A percentile compares a stretch with the other conserved stretches of the same genome.
Conservation (phyloP, 2,797 vertebrate genomes). For the Danio tinwini region DNA sequence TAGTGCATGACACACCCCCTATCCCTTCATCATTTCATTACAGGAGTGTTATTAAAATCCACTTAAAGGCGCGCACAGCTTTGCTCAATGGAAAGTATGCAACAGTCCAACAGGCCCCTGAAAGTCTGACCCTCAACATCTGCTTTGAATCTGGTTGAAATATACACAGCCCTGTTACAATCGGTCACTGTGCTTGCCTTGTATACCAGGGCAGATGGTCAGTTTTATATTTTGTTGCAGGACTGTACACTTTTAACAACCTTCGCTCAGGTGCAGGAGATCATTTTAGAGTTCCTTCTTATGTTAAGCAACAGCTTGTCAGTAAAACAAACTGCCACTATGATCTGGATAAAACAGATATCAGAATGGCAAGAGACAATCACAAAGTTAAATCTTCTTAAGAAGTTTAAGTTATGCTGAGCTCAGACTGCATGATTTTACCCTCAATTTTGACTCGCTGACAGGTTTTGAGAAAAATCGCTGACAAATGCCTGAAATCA, state of each 20-base stretch:
- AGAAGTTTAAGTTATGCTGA: constrained; percentile 14
- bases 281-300: neutral
- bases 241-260: constrained; percentile 30
- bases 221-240: neutral
- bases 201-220: constrained; percentile 24
- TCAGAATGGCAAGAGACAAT: neutral
- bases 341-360: constrained; percentile 45
- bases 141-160: constrained; percentile 69
- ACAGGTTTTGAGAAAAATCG: too few relatives aligned
- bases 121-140: constrained; percentile 67
- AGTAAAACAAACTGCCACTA: constrained; percentile 11
- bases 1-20: constrained; percentile 36
- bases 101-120: constrained; percentile 59
- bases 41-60: constrained; percentile 77
- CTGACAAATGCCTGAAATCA: too few relatives aligned
- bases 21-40: constrained; percentile 72
- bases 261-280: constrained; percentile 36
- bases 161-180: constrained; percentile 52
- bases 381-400: neutral
- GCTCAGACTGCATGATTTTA: too few relatives aligned
- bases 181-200: constrained; percentile 49
- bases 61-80: constrained; percentile 67
- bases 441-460: too few relatives aligned
- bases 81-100: constrained; percentile 71
- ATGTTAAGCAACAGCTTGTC: constrained; percentile 18